A percentile compares a stretch with the other conserved stretches of the same genome.
These are phyloP conservation scores for Mohoua ochrocephala DNA, from an alignment of 2,113 vertebrate species.

Conservation along the genomic window DNA sequence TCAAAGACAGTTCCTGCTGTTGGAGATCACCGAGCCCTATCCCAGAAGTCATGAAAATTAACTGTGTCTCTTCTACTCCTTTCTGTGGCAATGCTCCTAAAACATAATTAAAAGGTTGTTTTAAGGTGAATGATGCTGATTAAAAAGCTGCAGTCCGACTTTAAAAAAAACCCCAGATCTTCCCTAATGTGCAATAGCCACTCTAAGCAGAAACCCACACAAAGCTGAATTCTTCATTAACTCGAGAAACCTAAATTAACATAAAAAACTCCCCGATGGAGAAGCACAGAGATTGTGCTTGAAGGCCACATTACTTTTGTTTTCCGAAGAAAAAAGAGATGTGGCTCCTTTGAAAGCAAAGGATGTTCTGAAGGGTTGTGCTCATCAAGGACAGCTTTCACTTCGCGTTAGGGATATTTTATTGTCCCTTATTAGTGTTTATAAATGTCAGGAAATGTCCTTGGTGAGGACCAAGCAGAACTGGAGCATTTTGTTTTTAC, in stretches of 20 bases:
- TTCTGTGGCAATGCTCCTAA: not conserved
- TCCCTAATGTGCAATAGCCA: not conserved
- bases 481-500: not conserved
- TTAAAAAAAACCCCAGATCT: not conserved
- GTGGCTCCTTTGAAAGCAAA: constrained; percentile 33
- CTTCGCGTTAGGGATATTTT: constrained; percentile 30
- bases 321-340: constrained; percentile 15
- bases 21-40: not conserved
- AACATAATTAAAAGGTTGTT: not conserved
- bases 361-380: not conserved
- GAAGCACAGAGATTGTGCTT: constrained; percentile 36
- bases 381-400: constrained; percentile 60
- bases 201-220: constrained; percentile 1
- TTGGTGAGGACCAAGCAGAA: constrained; percentile 18
- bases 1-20: not conserved
- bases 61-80: not conserved
- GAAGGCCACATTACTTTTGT: constrained; percentile 51
- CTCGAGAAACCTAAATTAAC: constrained; percentile 40
- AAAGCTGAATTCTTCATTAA: constrained; percentile 31
- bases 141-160: not conserved
- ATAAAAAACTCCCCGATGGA: not conserved
- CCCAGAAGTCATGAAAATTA: not conserved
- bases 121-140: not conserved
- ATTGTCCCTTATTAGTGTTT: constrained; percentile 24
- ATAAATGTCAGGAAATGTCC: constrained; percentile 25